Base-by-base conservation (phyloP, 2,113 vertebrate genomes). In the Pithys albifrons region DNA sequence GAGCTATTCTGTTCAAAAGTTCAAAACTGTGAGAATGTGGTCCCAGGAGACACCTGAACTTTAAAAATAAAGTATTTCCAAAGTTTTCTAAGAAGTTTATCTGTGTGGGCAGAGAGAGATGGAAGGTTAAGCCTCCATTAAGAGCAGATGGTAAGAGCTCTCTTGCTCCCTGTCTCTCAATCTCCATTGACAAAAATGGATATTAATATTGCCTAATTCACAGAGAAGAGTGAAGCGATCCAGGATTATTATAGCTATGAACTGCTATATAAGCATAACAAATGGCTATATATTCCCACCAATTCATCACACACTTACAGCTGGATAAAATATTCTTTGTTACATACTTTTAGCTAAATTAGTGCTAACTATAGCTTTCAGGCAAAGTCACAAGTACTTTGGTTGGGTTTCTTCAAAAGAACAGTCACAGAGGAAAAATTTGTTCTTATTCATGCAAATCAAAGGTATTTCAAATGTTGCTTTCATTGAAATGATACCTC, bases 201-300 rank as follows among this genome's bases (percentile, higher is more conserved):
- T 88, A 78, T 78, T 94, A 85, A 67, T 91, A 72, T 35, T 82
- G 67, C 37, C 54, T 86, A 45, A 85, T 69, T 85, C 85, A 85
- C 48, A 79, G 43, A 59, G n/a, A 78, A 88, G 70, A 72, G 61
- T 55, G 57, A 91, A 80, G 55, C 49, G 73, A 95, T 94, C 59
- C 57, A 49, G 73, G 61, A 85, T 85, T 87, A 87, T 75, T 84
- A 76, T 51, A 81, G 69, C 78, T 71, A 78, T 89, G 77, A 94
- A 75, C 70, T 74, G 61, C 80, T 77, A 73, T 15, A 70, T 43
- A 87, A 67, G 74, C 62, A 88, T 72, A 85, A 92, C 52, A 91
- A 92, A 85, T 75, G 52, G 43, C 66, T 85, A 59, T 69, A 51
- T 64, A 78, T 58, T 81, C 69, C 58, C 64, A 58, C 28, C 46